phyloP scores from a whole-genome alignment of 2,113 vertebrate species.

The Siphamia tubifer region DNA sequence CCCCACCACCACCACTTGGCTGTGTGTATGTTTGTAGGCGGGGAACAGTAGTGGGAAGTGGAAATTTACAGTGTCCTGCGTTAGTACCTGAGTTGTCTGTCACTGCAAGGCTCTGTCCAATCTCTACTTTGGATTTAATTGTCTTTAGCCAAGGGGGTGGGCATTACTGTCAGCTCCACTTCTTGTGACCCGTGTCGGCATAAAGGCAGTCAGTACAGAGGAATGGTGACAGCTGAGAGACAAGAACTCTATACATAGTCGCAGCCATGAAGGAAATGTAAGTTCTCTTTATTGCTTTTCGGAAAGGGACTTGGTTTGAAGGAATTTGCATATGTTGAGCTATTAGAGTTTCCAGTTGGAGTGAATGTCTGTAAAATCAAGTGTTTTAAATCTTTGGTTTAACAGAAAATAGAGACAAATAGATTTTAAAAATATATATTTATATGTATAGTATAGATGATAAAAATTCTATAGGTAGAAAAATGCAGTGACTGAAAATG shows the following conservation, averaged over 20 bases:
- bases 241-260: conserved; percentile 55
- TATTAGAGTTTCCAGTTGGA: not conserved
- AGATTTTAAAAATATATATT: not conserved
- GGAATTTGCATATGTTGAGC: not conserved
- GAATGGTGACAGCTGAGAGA: conserved; percentile 77
- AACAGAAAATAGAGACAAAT: not conserved
- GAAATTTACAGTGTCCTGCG: conserved; percentile 78
- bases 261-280: conserved; percentile 81
- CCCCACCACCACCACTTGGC: conserved; percentile 5
- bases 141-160: conserved; percentile 74
- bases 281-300: conserved; percentile 52
- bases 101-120: conserved; percentile 60
- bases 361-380: no score
- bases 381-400: no score
- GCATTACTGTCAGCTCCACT: conserved; percentile 63
- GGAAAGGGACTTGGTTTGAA: not conserved
- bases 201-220: conserved; percentile 73
- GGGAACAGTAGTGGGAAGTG: conserved; percentile 59
- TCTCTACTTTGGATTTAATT: conserved; percentile 75
- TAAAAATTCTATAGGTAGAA: not conserved
- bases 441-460: not conserved
- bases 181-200: conserved; percentile 61
- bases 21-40: conserved; percentile 43
- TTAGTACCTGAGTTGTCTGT: conserved; percentile 71
- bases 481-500: not conserved